Percentiles rank a stretch among this genome's conserved stretches.
phyloP scores from a whole-genome alignment of 2,888 invertebrate genomes.

The Priocnemis perturbator region DNA sequence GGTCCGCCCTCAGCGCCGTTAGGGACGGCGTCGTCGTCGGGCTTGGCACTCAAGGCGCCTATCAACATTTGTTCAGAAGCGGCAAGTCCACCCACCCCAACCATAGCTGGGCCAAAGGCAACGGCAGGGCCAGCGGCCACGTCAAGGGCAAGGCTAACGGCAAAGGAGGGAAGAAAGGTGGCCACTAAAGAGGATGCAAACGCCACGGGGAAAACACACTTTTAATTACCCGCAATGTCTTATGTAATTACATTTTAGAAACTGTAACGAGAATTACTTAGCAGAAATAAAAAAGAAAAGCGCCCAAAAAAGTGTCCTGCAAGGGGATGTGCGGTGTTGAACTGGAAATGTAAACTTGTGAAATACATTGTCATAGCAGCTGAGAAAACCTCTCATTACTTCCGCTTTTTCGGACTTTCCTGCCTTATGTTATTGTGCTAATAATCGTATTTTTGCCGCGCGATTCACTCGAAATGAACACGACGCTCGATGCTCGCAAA shows the following conservation, averaged over 20 bases:
- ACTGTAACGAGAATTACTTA: conserved; percentile 2
- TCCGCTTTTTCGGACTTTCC: not conserved
- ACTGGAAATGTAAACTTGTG: conserved; percentile 6
- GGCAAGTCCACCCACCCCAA: not conserved
- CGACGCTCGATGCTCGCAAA: too few relatives aligned
- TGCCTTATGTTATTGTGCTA: not conserved
- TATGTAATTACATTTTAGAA: conserved; percentile 1
- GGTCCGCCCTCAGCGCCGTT: not conserved
- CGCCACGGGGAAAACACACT: not conserved
- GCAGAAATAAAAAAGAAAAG: conserved; percentile 13
- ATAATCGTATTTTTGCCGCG: not conserved
- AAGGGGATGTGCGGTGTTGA: not conserved
- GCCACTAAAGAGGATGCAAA: not conserved
- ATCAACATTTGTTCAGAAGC: not conserved
- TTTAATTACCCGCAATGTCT: too few relatives aligned
- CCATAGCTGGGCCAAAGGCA: too few relatives aligned
- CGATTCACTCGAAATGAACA: too few relatives aligned
- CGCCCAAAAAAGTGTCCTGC: conserved; percentile 5
- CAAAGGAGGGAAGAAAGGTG: not conserved
- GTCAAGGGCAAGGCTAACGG: too few relatives aligned
- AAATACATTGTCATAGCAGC: conserved; percentile 20
- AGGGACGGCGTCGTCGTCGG: conserved; percentile 1
- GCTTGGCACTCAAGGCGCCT: not conserved
- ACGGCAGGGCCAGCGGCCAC: too few relatives aligned
- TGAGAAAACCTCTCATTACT: not conserved